Base-by-base conservation (phyloP, 2,113 vertebrate species). In the Monarcha castaneiventris region DNA sequence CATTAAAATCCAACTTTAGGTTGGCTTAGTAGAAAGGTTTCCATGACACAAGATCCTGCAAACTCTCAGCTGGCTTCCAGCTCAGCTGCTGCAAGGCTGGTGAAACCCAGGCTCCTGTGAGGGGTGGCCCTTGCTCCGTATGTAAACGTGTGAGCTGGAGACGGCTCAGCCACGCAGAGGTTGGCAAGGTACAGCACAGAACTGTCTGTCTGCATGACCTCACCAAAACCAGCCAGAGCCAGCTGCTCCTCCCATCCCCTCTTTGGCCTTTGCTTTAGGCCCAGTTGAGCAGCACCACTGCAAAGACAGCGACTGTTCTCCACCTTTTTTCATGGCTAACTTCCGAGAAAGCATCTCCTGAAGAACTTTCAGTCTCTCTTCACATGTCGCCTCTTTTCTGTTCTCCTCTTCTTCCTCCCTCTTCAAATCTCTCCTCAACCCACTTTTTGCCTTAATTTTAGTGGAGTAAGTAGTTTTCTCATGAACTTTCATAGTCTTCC, bases 381-480 rank as follows among this genome's bases (percentile, higher is more conserved):
- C 46, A 74, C 94, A 54, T 9, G 84, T 58, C 4, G 18, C 39
- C 62, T 83, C 61, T 55, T 95, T 97, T 55, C 69, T 93, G 54
- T 87, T 80, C 10, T 93, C 93, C 4, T 93, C 85, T 54, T 97
- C 90, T 15, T 98, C 97, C 52, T 97, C 96, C 39, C 96, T 93
- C 94, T 96, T 95, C 78, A 98, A 90, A 90, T 97, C 92, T 39
- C 89, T 98, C 81, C 96, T 98, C 41, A 98, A 59, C 22, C 87
- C 96, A 10, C 80, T 96, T 64, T 96, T 97, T 69, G 96, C 82
- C 18, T 94, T 97, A 44, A 96, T 89, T 85, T 95, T 96, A 20
- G 96, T 95, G 6, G 97, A 67, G 46, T 96, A 96, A 35, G 98
- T 98, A 8, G 87, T 96, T 96, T 99, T 99, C 96, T 99, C 95